Percentiles rank a stretch among this genome's conserved stretches.
Evolutionary conservation across 2,113 vertebrate species (phyloP).

Genomic region (Tetrax tetrax): DNA sequence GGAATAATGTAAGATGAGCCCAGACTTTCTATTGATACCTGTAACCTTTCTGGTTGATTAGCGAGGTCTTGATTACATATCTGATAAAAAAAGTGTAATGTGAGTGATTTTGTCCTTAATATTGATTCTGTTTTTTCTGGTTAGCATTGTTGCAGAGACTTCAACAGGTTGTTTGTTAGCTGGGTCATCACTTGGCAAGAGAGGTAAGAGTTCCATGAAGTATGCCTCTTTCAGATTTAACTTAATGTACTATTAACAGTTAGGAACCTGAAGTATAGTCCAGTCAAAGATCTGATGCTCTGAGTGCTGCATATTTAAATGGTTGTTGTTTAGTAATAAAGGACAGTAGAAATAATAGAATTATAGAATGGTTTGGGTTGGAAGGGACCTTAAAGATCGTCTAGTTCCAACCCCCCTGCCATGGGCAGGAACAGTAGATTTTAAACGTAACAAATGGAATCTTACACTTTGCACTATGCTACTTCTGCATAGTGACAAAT

Average conservation of each 20-base stretch:
- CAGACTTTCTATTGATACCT: background rate
- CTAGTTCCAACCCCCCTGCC: too few species aligned
- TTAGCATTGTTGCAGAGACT: conserved; percentile 90
- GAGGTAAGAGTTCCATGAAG: conserved; percentile 79
- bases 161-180: conserved; percentile 94
- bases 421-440: background rate
- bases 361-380: too few species aligned
- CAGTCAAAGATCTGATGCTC: background rate
- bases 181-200: conserved; percentile 93
- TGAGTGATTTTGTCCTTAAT: background rate
- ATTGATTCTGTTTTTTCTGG: background rate
- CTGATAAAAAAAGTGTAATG: background rate
- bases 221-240: background rate
- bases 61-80: background rate
- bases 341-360: background rate
- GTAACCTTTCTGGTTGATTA: background rate
- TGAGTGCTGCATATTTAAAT: background rate
- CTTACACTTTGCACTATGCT: background rate
- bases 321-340: background rate
- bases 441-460: background rate
- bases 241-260: background rate
- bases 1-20: conserved; percentile 90
- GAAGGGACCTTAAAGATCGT: too few species aligned
- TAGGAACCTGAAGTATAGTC: background rate
- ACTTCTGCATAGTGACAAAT: background rate